Percentiles rank a stretch among this genome's conserved stretches.
These are phyloP conservation scores for Brevimyrus niger DNA, from an alignment of 2,113 vertebrate species.

Conservation along the genomic window DNA sequence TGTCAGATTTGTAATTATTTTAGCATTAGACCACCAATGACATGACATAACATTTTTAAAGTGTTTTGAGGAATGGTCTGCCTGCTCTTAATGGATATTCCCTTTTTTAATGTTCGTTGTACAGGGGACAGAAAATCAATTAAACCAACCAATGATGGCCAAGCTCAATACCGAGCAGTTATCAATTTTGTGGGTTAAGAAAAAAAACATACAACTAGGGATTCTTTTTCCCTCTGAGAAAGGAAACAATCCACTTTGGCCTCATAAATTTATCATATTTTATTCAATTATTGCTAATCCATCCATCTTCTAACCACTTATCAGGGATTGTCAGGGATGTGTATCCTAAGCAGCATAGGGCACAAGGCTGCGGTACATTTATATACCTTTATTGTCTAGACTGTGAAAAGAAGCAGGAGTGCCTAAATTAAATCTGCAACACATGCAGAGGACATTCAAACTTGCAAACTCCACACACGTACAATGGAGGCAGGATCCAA, in stretches of 20 bases:
- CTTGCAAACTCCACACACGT: background rate
- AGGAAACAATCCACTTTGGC: background rate
- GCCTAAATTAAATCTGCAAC: background rate
- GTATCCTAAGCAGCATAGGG: background rate
- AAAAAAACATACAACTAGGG: background rate
- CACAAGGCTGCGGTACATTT: background rate
- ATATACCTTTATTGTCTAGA: background rate
- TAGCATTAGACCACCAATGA: background rate
- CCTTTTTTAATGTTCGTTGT: background rate
- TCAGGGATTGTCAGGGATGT: background rate
- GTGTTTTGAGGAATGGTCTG: background rate
- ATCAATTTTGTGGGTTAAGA: background rate
- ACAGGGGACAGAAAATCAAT: background rate
- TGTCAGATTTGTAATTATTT: conserved; percentile 8
- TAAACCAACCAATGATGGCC: background rate
- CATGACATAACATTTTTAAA: conserved; percentile 8
- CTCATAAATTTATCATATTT: background rate
- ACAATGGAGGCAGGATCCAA: background rate
- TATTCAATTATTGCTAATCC: background rate
- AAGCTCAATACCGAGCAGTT: background rate
- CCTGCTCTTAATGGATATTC: background rate
- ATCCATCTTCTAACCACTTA: background rate
- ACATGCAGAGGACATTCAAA: background rate
- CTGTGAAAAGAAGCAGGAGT: background rate
- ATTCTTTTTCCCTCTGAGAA: background rate